These are phyloP conservation scores for Gastrophryne carolinensis DNA, from an alignment of 2,797 vertebrate genomes.

Conservation along the genomic window DNA sequence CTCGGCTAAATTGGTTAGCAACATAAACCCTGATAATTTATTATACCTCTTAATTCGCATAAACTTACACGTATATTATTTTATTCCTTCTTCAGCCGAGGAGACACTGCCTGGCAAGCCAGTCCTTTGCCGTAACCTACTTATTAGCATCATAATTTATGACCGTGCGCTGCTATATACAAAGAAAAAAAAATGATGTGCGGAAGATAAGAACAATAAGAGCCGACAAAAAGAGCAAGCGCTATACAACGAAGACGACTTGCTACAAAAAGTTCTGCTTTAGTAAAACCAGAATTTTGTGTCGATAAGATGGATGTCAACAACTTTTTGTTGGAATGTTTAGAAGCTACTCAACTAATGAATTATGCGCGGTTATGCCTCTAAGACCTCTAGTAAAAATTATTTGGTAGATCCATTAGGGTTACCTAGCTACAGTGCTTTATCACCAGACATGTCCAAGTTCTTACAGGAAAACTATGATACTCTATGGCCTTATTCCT, in stretches of 20 bases:
- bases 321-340: no score
- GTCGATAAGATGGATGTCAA: no score
- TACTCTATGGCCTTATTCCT: no score
- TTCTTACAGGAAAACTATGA: no score
- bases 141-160: constrained; percentile 76
- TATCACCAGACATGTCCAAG: no score
- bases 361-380: no score
- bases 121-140: constrained; percentile 66
- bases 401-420: no score
- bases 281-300: no score
- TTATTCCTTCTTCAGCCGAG: constrained; percentile 52
- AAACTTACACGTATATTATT: constrained; percentile 71
- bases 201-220: not conserved
- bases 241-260: not conserved
- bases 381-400: no score
- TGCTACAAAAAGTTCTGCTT: not conserved
- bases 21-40: constrained; percentile 73
- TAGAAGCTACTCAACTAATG: no score
- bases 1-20: constrained; percentile 71
- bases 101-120: constrained; percentile 56
- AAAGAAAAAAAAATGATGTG: not conserved
- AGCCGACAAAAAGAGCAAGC: not conserved
- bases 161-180: constrained; percentile 5
- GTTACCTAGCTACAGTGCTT: no score
- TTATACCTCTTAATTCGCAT: constrained; percentile 72